Evolutionary conservation across 2,797 vertebrate genomes (phyloP), one percentile per base, ranked within the genome.

Genomic region (Decapterus maruadsi): DNA sequence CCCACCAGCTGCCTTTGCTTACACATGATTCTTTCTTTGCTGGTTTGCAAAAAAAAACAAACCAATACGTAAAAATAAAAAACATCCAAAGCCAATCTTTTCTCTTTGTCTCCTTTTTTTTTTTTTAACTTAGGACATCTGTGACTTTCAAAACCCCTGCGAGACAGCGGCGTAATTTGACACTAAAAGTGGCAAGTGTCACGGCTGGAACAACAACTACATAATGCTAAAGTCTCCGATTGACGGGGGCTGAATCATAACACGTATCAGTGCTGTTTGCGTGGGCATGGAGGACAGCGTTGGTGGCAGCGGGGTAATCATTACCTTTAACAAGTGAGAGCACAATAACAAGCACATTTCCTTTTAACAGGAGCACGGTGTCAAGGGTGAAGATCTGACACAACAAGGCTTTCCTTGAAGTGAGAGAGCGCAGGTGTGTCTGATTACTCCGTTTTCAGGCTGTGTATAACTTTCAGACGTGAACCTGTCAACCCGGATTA

Each of bases 261-360:
- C 2, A 61, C 16, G 59, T 45, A 19, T 50, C 17, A 5, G 40
- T 5, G 42, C 17, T 34, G 50, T 58, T 51, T 8, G 34, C 6
- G 57, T 53, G 59, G 69, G n/a, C 58, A 51, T 50, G 45, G 20
- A 62, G 38, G 65, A 40, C 53, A 75, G 61, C 55, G 68, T 59
- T 54, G 76, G 75, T 81, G 66, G 36, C 26, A 26, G 26, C 26
- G 31, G 43, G 89, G 65, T 93, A 92, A 93, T 90, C 83, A 92
- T 93, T 93, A 91, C 86, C 89, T 85, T 54, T 68, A 8, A 79
- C 63, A 82, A 81, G 79, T 77, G 57, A 86, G 48, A 71, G 74
- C 76, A 85, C 81, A 84, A 89, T 74, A 92, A 91, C 82, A 89
- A 85, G 77, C 65, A 65, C 67, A 75, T 68, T 90, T 89, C 80